Conservation (phyloP, 2,797 vertebrate species). For the Rhinogobio ventralis region DNA sequence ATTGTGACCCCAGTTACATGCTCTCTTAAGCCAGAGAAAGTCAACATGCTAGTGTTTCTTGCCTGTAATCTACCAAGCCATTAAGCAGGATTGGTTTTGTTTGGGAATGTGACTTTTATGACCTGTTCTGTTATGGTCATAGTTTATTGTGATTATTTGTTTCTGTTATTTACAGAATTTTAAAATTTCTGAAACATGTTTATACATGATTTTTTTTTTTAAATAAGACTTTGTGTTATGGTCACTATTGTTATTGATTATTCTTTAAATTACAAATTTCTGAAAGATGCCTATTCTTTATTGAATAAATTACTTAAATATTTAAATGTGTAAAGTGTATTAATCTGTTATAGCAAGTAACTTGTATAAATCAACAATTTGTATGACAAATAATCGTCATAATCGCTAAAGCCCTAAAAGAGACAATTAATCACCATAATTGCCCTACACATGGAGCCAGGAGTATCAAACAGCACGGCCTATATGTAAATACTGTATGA, state of each 20-base stretch:
- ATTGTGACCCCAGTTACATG: slow-evolving; percentile 43
- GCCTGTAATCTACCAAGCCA: slow-evolving; percentile 35
- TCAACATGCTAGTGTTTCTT: not conserved
- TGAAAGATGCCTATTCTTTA: not conserved
- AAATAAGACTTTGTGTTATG: no score
- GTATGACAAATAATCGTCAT: not conserved
- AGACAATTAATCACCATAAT: not conserved
- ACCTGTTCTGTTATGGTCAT: no score
- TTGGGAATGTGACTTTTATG: not conserved
- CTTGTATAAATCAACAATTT: no score
- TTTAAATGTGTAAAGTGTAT: not conserved
- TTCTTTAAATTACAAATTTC: no score
- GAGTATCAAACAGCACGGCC: no score
- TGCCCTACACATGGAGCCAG: no score
- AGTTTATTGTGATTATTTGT: no score
- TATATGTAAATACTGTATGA: no score
- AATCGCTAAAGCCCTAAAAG: not conserved
- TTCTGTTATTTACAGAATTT: not conserved
- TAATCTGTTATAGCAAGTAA: not conserved
- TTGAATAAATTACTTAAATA: not conserved
- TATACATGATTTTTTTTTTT: no score
- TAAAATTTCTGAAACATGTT: not conserved
- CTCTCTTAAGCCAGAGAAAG: slow-evolving; percentile 38
- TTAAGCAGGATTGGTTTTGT: not conserved
- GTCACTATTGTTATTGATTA: no score